phyloP scores from a whole-genome alignment of 1,140 invertebrate genomes.

The Proctacanthus coquilletti region DNA sequence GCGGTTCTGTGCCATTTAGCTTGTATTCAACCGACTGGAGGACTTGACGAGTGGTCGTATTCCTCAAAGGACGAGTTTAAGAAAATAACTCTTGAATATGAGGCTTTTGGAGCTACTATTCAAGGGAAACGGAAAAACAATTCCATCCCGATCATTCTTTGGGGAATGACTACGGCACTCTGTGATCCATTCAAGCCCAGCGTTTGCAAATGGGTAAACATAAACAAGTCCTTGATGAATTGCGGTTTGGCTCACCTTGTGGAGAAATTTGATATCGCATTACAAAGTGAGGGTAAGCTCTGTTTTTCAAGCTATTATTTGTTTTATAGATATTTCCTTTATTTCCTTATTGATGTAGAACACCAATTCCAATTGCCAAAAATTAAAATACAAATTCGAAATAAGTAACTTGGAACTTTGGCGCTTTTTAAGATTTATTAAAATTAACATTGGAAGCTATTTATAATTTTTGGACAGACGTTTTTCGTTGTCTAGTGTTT shows the following conservation, averaged over 20 bases:
- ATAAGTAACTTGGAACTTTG: too few relatives aligned
- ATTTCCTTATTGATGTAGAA: too few relatives aligned
- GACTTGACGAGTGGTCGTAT: slow-evolving; percentile 9
- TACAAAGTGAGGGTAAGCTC: too few relatives aligned
- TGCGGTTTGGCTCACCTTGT: slow-evolving; percentile 7
- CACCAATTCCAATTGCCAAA: too few relatives aligned
- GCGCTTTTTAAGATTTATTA: too few relatives aligned
- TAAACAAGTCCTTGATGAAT: slow-evolving; percentile 8
- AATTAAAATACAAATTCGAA: too few relatives aligned
- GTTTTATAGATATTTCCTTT: too few relatives aligned
- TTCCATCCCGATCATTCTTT: slow-evolving; percentile 12
- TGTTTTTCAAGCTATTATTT: too few relatives aligned
- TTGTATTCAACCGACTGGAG: slow-evolving; percentile 12
- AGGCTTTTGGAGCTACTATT: slow-evolving; percentile 8
- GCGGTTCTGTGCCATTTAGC: slow-evolving; percentile 12
- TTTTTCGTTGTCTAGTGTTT: too few relatives aligned
- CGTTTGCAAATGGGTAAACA: slow-evolving; percentile 6
- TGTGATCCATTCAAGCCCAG: slow-evolving; percentile 9
- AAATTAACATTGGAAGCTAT: too few relatives aligned
- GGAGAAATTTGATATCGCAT: slow-evolving; percentile 2
- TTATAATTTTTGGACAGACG: too few relatives aligned
- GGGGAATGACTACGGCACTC: slow-evolving; percentile 9
- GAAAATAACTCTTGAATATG: slow-evolving; percentile 6
- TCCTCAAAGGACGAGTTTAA: slow-evolving; percentile 12
- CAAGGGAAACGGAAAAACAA: slow-evolving; percentile 8